Conservation (phyloP, 2,797 vertebrate genomes). For the Percopsis omiscomaycus region DNA sequence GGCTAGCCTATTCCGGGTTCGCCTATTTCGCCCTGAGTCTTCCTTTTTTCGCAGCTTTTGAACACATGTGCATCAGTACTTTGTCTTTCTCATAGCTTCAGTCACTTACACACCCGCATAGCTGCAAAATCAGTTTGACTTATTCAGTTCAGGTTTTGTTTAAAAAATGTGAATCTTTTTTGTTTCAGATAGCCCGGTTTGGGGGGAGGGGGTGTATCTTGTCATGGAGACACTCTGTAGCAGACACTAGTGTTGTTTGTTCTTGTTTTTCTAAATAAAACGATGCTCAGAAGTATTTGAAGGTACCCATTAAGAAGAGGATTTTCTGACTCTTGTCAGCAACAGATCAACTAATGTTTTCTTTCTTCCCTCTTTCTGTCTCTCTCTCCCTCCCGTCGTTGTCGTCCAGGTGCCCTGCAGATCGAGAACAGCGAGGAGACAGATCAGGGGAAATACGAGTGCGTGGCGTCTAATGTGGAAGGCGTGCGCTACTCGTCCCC, state of each 20-base stretch:
- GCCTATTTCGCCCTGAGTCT: no score
- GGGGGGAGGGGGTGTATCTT: constrained; percentile 33
- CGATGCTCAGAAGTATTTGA: constrained; percentile 40
- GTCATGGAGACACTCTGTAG: constrained; percentile 20
- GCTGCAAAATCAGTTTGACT: constrained; percentile 38
- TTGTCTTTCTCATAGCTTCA: constrained; percentile 9
- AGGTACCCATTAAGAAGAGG: constrained; percentile 44
- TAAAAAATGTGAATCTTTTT: constrained; percentile 35
- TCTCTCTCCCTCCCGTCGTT: constrained; percentile 37
- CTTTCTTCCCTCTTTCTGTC: constrained; percentile 33
- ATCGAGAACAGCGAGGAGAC: constrained; percentile 99
- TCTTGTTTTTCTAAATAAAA: constrained; percentile 36
- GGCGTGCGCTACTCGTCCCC: constrained; percentile 98
- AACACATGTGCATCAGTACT: constrained; percentile 19
- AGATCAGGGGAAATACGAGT: constrained; percentile 99
- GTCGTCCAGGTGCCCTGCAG: constrained; percentile 91
- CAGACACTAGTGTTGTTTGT: constrained; percentile 29
- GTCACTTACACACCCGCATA: constrained; percentile 20
- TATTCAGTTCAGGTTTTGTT: constrained; percentile 48
- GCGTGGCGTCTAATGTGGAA: constrained; percentile 96
- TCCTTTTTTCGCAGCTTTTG: background rate
- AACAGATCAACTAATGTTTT: constrained; percentile 68
- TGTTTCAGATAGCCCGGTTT: constrained; percentile 25
- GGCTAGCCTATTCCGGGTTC: no score
- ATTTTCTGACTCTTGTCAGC: constrained; percentile 62